phyloP scores from a whole-genome alignment of 2,888 invertebrate genomes.

The Nephrotoma flavescens region DNA sequence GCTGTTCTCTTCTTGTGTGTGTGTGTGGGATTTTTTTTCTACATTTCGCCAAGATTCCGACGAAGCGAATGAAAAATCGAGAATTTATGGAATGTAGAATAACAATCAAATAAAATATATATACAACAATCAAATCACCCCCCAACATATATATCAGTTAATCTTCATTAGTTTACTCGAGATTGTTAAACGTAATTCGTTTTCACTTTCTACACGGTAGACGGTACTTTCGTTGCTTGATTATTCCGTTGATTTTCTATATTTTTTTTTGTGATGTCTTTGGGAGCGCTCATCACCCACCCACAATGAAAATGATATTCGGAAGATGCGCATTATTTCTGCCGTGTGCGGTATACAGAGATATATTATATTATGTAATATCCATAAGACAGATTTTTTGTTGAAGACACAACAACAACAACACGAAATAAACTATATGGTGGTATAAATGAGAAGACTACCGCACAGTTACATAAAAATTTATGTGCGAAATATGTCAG shows the following conservation, averaged over 20 bases:
- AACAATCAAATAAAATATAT: background rate
- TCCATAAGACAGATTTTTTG: background rate
- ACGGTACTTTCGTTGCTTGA: background rate
- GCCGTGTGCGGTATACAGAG: background rate
- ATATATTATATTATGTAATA: background rate
- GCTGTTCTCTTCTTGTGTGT: background rate
- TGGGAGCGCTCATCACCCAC: background rate
- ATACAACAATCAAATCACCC: background rate
- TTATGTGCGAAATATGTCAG: background rate
- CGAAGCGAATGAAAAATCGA: background rate
- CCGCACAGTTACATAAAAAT: background rate
- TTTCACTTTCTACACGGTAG: background rate
- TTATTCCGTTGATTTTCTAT: background rate
- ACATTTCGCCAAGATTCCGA: background rate
- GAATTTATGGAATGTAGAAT: background rate
- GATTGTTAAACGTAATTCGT: background rate
- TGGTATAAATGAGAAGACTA: background rate
- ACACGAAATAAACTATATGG: background rate
- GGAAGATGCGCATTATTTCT: background rate
- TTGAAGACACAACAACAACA: background rate
- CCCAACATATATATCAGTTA: background rate
- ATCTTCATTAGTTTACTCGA: background rate
- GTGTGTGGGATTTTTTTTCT: background rate
- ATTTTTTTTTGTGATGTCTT: background rate
- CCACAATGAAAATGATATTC: background rate